Conservation (phyloP, 2,797 vertebrate species). For the Euthynnus affinis region DNA sequence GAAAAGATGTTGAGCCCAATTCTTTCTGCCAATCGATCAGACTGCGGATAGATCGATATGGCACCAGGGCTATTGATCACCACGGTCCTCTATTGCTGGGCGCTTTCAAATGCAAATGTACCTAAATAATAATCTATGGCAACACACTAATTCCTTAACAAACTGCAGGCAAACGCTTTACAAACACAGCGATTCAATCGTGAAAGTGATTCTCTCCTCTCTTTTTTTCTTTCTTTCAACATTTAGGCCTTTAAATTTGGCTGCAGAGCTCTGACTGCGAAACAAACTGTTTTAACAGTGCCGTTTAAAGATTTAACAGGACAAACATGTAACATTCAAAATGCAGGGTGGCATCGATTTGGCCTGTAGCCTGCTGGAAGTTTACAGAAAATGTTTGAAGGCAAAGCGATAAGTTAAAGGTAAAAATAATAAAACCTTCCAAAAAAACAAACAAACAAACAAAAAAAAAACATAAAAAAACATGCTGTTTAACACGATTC, state of each 20-base stretch:
- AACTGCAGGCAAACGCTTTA: constrained; percentile 80
- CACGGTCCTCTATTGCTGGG: constrained; percentile 77
- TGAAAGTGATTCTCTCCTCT: constrained; percentile 34
- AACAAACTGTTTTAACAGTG: constrained; percentile 52
- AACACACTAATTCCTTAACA: constrained; percentile 84
- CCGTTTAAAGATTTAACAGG: constrained; percentile 70
- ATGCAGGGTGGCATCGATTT: constrained; percentile 67
- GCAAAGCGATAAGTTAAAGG: constrained; percentile 44
- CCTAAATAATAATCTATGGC: constrained; percentile 85
- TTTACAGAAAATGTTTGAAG: constrained; percentile 52
- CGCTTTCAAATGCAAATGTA: constrained; percentile 85
- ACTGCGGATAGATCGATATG: constrained; percentile 85
- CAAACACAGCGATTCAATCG: constrained; percentile 73
- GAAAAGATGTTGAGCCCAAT: constrained; percentile 71
- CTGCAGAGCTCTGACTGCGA: constrained; percentile 49
- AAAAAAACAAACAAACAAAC: too few species aligned
- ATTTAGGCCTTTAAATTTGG: constrained; percentile 45
- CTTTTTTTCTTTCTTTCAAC: neutral
- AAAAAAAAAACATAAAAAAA: neutral
- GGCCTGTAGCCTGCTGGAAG: constrained; percentile 57
- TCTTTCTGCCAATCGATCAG: constrained; percentile 82
- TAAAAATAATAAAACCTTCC: neutral
- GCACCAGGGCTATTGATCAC: constrained; percentile 85
- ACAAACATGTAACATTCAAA: constrained; percentile 67
- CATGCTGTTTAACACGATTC: neutral